Base-by-base conservation (phyloP, 2,888 invertebrate species). In the Griposia aprilina region DNA sequence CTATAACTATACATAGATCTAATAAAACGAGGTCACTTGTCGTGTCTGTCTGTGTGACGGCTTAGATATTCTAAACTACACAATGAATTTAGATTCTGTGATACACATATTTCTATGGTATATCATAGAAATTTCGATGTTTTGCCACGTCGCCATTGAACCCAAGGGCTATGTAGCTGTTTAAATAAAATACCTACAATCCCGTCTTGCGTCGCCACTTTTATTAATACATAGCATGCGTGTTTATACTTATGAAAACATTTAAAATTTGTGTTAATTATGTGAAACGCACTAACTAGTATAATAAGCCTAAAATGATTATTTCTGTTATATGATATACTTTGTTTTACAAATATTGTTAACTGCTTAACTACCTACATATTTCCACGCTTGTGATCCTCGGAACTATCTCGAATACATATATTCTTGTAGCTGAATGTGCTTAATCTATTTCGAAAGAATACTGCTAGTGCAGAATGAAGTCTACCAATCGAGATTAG, bases 241-340 rank as follows among this genome's bases (percentile, higher is more conserved):
- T 81, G 78, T 83, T 81, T 59, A 65, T 67, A 72, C 76, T 81
- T 76, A 76, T 65, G 76, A 82, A 57, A 66, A 62, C 57, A 15
- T 57, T 65, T 26, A 52, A 11, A 69, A 26, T 23, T 30, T 60
- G 59, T 60, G 36, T 81, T 59, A 50, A 13, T 63, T 68, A 63
- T 50, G 63, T 55, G 45, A 50, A 48, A 41, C 72, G 77, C 81
- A 81, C 81, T 69, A 77, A 83, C 55, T 81, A 69, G 55, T 73
- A 60, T 36, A 3, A 15, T 81, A 77, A 83, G 83, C 59, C 20
- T 60, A 57, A 80, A 73, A 67, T 67, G 13, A 78, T 78, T 78
- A 80, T 80, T 52, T 79, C 20, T 52, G 52, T 73, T 80, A 55
- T 55, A 68, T 55, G 23, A 50, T 50, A 55, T 26, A 57, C 4